Percentiles rank a stretch among this genome's conserved stretches.
These are phyloP conservation scores for Chondrilla cf. caribensis DNA, from an alignment of 37 sponge, comb jelly and placozoan genomes.

Conservation along the genomic window DNA sequence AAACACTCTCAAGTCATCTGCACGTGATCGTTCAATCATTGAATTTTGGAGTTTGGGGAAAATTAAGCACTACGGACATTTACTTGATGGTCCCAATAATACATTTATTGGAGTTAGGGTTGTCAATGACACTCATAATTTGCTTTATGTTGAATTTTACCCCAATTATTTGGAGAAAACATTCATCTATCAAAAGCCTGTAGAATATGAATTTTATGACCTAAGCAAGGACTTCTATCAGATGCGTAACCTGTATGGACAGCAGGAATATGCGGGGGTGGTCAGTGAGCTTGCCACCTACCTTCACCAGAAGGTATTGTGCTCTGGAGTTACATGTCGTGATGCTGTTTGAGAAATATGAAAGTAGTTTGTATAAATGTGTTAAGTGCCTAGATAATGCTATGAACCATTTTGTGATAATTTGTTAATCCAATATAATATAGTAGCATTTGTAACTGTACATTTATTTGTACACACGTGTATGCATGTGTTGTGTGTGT, in stretches of 20 bases:
- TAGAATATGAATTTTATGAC: slow-evolving; percentile 71
- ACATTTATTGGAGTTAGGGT: slow-evolving; percentile 68
- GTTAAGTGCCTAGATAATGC: too few species aligned
- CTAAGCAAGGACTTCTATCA: slow-evolving; percentile 58
- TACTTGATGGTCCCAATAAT: slow-evolving; percentile 69
- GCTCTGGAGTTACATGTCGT: slow-evolving; percentile 32
- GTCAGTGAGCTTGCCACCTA: slow-evolving; percentile 38
- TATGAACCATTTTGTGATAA: too few species aligned
- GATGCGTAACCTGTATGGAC: slow-evolving; percentile 58
- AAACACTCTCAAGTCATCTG: background rate
- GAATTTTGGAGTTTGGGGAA: slow-evolving; percentile 81
- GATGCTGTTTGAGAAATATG: background rate
- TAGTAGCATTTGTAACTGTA: too few species aligned
- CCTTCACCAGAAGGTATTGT: slow-evolving; percentile 53
- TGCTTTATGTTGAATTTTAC: slow-evolving; percentile 69
- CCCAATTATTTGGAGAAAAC: background rate
- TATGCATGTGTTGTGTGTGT: too few species aligned
- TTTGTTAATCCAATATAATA: too few species aligned
- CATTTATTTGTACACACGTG: too few species aligned
- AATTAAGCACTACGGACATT: slow-evolving; percentile 49
- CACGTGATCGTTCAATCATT: slow-evolving; percentile 41
- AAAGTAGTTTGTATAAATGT: too few species aligned
- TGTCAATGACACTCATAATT: slow-evolving; percentile 66
- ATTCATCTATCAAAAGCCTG: slow-evolving; percentile 25
- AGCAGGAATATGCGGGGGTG: background rate